phyloP scores from a whole-genome alignment of 2,797 vertebrate genomes.

The Poecile montanus region DNA sequence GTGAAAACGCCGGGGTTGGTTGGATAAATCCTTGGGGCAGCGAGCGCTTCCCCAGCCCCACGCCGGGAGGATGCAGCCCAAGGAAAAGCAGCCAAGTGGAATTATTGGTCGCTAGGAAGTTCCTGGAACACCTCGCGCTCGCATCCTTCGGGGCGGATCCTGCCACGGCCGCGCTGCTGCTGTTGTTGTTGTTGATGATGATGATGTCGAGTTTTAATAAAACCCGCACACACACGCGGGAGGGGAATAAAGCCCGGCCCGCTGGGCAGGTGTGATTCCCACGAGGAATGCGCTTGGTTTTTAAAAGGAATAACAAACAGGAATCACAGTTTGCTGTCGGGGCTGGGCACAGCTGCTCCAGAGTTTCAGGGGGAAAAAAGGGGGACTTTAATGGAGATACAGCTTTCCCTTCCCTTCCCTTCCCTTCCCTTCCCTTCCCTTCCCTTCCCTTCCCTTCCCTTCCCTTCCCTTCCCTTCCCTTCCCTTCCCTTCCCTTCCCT shows the following conservation, averaged over 20 bases:
- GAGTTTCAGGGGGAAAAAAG: background rate
- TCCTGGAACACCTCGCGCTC: background rate
- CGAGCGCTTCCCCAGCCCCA: background rate
- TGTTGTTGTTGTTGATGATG: background rate
- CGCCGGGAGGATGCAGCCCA: background rate
- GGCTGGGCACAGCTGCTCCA: background rate
- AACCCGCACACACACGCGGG: background rate
- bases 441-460: no score
- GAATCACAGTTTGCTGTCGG: background rate
- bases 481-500: no score
- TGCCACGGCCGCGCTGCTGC: background rate
- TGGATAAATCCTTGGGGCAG: background rate
- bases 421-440: no score
- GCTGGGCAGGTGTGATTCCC: background rate
- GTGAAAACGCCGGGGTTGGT: background rate
- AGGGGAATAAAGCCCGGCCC: background rate
- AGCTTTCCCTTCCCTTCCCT: background rate
- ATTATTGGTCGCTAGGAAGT: conserved; percentile 32
- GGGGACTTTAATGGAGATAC: background rate
- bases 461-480: no score
- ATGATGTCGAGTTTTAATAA: background rate
- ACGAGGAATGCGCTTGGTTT: background rate
- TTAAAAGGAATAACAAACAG: background rate
- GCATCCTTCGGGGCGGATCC: background rate
- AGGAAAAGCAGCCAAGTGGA: conserved; percentile 49